Base-by-base conservation (phyloP, 2,888 invertebrate genomes). In the Megastigmus dorsalis region DNA sequence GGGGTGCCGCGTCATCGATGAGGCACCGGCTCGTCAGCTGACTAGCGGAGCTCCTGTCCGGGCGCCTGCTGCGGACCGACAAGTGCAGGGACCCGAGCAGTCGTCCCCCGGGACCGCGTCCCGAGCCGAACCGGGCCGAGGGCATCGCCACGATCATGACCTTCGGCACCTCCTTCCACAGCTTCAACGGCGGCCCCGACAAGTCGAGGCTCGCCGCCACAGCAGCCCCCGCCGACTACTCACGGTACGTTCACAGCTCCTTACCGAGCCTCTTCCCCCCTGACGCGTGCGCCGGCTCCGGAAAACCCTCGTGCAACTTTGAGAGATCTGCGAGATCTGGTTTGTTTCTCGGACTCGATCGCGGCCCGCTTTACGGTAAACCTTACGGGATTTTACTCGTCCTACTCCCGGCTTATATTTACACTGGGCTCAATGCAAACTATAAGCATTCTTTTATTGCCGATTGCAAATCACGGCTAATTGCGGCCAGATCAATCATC, bases 171-270 rank as follows among this genome's bases (percentile, higher is more conserved):
- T 38, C 38, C 28, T 66, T 66, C 55, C 82, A 73, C 50, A n/a
- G n/a, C n/a, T n/a, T n/a, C n/a, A 59, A 85, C 78, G 82, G 76
- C 70, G n/a, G n/a, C n/a, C n/a, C n/a, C n/a, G 86, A 86, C 67
- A 87, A 86, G 79, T 79, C 83, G 45, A 82, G 82, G 52, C 82
- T 85, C 73, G 79, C 83, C 77, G 80, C 79, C 77, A 83, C 83
- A 65, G 81, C 85, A 71, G 79, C 83, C 77, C 80, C 79, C 77
- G 84, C 83, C 65, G 81, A 80, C 73, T 79, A 81, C 54, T 76
- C 80, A 73, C 82, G 86, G 86, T 86, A 86, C 66, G 79, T 78
- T 33, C n/a, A n/a, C n/a, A n/a, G n/a, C n/a, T 84, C 85, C 74
- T 79, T n/a, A n/a, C n/a, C n/a, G n/a, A n/a, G n/a, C 84, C 41